Conservation (phyloP, 2,888 invertebrate genomes). For the Charanyca ferruginea region DNA sequence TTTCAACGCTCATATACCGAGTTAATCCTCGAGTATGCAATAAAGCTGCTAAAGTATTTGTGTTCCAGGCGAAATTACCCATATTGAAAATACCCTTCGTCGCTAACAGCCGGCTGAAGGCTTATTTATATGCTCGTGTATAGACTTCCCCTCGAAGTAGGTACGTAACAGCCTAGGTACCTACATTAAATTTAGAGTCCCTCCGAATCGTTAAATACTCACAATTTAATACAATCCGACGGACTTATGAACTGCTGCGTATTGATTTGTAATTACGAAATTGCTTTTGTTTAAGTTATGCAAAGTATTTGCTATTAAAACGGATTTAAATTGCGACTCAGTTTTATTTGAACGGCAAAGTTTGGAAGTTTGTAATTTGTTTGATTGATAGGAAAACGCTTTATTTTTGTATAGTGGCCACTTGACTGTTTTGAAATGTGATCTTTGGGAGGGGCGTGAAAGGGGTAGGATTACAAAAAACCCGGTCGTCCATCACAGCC, state of each 20-base stretch:
- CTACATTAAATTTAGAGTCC: constrained; percentile 73
- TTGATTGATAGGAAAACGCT: constrained; percentile 67
- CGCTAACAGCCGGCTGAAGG: constrained; percentile 87
- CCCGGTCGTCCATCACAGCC: constrained; percentile 85
- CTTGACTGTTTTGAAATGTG: constrained; percentile 76
- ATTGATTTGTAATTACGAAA: constrained; percentile 83
- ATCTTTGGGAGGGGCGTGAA: constrained; percentile 73
- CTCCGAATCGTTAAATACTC: constrained; percentile 75
- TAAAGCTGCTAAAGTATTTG: constrained; percentile 90
- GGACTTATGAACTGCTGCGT: constrained; percentile 75
- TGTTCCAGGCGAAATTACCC: constrained; percentile 89
- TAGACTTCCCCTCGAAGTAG: constrained; percentile 72
- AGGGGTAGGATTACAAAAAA: constrained; percentile 84
- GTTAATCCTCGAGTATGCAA: constrained; percentile 90
- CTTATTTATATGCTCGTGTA: constrained; percentile 85
- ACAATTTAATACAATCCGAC: constrained; percentile 74
- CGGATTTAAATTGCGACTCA: constrained; percentile 70
- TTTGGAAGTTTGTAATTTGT: constrained; percentile 67
- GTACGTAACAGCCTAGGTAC: constrained; percentile 76
- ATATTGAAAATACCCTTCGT: constrained; percentile 90
- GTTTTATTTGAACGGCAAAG: constrained; percentile 69
- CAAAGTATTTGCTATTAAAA: constrained; percentile 79
- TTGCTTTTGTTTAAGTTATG: constrained; percentile 77
- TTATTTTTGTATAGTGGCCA: constrained; percentile 60
- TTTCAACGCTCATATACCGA: constrained; percentile 89